Percentiles rank a stretch among this genome's conserved stretches.
Evolutionary conservation across 2,113 vertebrate genomes (phyloP).

Genomic region (Ictalurus furcatus): DNA sequence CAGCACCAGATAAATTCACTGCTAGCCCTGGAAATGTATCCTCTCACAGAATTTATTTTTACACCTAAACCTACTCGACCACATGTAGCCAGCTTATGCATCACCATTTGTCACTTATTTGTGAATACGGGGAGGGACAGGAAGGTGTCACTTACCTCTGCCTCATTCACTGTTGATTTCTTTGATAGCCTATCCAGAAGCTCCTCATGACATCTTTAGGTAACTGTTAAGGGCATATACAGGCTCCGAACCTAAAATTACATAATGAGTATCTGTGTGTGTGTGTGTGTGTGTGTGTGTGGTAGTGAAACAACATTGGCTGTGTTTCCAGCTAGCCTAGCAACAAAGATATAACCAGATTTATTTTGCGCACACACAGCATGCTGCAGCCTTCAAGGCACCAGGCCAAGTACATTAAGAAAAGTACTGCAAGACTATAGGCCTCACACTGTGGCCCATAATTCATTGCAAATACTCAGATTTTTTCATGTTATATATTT

Average conservation of each 20-base stretch:
- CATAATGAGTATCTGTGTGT: background rate
- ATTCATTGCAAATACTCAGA: background rate
- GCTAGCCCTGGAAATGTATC: background rate
- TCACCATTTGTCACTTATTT: background rate
- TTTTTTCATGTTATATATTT: background rate
- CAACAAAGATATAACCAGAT: background rate
- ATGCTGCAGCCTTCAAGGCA: background rate
- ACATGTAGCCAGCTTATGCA: background rate
- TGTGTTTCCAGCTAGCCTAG: background rate
- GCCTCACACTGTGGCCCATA: background rate
- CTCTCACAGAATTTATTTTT: background rate
- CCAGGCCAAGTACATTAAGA: slow-evolving; percentile 11
- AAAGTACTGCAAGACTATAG: background rate
- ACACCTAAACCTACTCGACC: background rate
- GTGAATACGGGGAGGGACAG: background rate
- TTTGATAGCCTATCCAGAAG: slow-evolving; percentile 86
- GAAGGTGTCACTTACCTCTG: slow-evolving; percentile 78
- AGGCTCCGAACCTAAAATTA: background rate
- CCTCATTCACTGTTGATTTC: slow-evolving; percentile 85
- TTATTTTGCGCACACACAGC: slow-evolving; percentile 6
- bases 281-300: background rate
- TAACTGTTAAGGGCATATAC: slow-evolving; percentile 60
- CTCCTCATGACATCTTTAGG: slow-evolving; percentile 88
- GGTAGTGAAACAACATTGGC: slow-evolving; percentile 6
- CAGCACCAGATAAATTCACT: background rate